Base-by-base conservation (phyloP, 2,888 invertebrate genomes). In the Thereva nobilitata region DNA sequence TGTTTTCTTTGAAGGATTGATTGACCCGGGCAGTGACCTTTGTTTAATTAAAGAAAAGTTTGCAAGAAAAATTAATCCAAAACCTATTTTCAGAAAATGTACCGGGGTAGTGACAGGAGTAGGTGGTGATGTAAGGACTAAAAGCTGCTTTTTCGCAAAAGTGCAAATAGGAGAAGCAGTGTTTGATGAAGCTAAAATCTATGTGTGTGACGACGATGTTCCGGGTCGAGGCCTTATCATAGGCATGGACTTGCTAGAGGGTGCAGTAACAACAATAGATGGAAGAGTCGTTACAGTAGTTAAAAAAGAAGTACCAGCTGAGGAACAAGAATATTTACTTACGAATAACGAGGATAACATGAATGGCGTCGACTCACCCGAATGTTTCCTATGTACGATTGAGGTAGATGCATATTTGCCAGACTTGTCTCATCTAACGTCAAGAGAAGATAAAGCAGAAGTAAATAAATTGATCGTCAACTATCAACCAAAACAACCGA, bases 181-280 rank as follows among this genome's bases (percentile, higher is more conserved):
- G 23, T 23, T 23, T 23, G 23, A 23, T 23, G 23, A 23, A 23
- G 23, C 23, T 23, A 23, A 23, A 23, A 23, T 23, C 23, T 23
- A 45, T 45, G 45, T 45, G 7, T n/a, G 7, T 45, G 4, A 9
- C 4, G n/a, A 45, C n/a, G 45, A 45, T 4, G 10, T 9, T 7
- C 9, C n/a, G 4, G 45, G 45, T 6, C 23, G 23, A 3, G 41
- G 42, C 1, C 1, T 56, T 3, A 56, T 56, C 1, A 56, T 56
- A 7, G 56, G 56, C 2, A 56, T 56, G 56, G 42, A 12, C 8
- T 23, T 56, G 8, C 42, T 56, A 40, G 6, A 8, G 4, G 42
- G 23, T 5, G 56, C 44, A 2, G 8, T 8, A 5, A 23, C 42
- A 8, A 42, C 42, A 10, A 56, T 56, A 3, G 12, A 9, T 7